Evolutionary conservation across 2,888 invertebrate species (phyloP).

Genomic region (Conistra vaccinii): DNA sequence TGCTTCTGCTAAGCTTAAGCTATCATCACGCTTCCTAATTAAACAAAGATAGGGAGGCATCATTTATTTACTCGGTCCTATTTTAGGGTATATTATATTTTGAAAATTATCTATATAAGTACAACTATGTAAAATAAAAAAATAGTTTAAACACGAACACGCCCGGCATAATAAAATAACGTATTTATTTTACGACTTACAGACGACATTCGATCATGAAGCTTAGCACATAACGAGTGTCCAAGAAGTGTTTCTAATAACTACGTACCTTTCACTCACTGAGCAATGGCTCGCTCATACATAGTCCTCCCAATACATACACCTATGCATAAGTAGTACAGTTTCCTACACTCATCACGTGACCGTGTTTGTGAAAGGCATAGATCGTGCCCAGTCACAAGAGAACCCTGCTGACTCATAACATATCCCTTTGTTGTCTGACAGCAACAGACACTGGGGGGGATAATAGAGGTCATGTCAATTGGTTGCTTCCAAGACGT

Average conservation of each 20-base stretch:
- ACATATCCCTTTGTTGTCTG: conserved; percentile 56
- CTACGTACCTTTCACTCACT: conserved; percentile 66
- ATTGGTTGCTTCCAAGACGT: conserved; percentile 62
- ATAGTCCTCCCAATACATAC: conserved; percentile 31
- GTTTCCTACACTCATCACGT: conserved; percentile 73
- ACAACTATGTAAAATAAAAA: conserved; percentile 12
- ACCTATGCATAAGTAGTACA: conserved; percentile 29
- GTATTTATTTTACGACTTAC: conserved; percentile 8
- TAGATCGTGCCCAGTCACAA: conserved; percentile 62
- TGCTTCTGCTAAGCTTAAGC: conserved; percentile 7
- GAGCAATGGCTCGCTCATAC: conserved; percentile 27
- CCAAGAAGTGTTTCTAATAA: conserved; percentile 36
- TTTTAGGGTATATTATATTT: neutral
- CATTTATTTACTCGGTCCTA: neutral
- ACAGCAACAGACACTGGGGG: conserved; percentile 32
- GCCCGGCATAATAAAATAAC: neutral
- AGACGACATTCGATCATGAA: conserved; percentile 21
- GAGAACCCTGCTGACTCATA: conserved; percentile 67
- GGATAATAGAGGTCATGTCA: conserved; percentile 61
- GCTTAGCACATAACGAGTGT: conserved; percentile 13
- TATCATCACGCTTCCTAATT: neutral
- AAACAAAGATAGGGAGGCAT: neutral
- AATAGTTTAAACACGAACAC: conserved; percentile 20
- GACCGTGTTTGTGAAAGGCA: conserved; percentile 78
- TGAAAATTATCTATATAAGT: neutral